Base-by-base conservation (phyloP, 2,888 invertebrate genomes). In the Theristus sp. region DNA sequence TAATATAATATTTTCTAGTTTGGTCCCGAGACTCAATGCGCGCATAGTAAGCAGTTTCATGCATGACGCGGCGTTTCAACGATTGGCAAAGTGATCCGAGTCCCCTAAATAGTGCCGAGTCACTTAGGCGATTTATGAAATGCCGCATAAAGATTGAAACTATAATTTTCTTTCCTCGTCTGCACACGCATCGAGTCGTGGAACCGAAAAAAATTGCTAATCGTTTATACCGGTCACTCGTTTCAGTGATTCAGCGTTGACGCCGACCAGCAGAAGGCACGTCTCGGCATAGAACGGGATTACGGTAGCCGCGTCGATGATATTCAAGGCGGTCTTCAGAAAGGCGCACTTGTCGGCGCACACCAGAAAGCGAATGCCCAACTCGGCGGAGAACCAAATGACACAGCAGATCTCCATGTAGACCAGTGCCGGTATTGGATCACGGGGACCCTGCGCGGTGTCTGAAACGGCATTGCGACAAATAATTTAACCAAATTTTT, bases 371-470 rank as follows among this genome's bases (percentile, higher is more conserved):
- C 38, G 38, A 38, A 38, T 38, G 10, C 6, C 17, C 10, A 38
- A 38, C 49, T 71, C 71, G 13, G 68, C 26, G 17, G 70, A 66
- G 65, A 71, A 71, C 63, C 68, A 71, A 20, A 70, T 56, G 69
- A 71, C 70, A 61, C 71, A 71, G 52, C 67, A 30, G 31, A 10
- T 25, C 31, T 56, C 56, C 56, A 30, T n/a, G 24, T 28, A 30
- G 31, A 30, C 24, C 22, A 56, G 56, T 13, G 24, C 13, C 3
- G 29, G 22, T 3, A 56, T 56, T 2, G 56, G 56, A 3, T 49
- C 49, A 6, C 24, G 20, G 20, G 49, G n/a, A 17, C 20, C n/a
- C 13, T 10, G 38, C 10, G 38, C 10, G 38, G 38, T n/a, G n/a
- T n/a, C n/a, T n/a, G n/a, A n/a, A n/a, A n/a, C n/a, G n/a, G n/a